A percentile compares a stretch with the other conserved stretches of the same genome.
These are phyloP conservation scores for Corythornis cristatus DNA, from an alignment of 2,113 vertebrate genomes.

Conservation along the genomic window DNA sequence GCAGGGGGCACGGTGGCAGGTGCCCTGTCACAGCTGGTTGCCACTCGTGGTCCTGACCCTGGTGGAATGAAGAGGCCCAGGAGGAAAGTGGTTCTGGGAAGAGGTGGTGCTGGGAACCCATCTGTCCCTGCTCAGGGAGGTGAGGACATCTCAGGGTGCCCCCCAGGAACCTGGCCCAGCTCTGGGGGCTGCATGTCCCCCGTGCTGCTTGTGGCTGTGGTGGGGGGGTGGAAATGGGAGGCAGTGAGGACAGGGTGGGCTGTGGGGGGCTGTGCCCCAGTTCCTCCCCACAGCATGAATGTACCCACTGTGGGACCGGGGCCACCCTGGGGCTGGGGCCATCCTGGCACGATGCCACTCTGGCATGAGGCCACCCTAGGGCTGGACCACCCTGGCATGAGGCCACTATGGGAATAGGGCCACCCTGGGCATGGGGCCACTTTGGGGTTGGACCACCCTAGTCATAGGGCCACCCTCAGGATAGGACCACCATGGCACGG, in stretches of 20 bases:
- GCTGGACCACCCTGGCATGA: background rate
- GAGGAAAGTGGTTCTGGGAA: background rate
- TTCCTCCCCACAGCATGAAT: background rate
- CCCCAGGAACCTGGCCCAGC: background rate
- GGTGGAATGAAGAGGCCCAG: background rate
- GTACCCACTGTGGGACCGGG: background rate
- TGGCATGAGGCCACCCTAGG: background rate
- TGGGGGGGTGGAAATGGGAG: background rate
- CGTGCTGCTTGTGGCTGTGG: background rate
- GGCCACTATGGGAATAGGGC: background rate
- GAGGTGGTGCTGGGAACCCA: rapidly evolving
- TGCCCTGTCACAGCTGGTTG: rapidly evolving
- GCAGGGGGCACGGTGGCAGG: rapidly evolving
- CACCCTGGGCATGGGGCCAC: background rate
- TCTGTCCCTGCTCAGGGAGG: rapidly evolving
- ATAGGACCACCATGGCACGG: background rate
- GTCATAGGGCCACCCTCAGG: background rate
- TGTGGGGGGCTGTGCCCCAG: background rate
- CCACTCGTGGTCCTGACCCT: background rate
- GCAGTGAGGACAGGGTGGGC: background rate
- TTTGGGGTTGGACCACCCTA: background rate
- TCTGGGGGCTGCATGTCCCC: background rate
- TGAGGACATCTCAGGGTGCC: background rate
- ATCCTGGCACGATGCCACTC: background rate
- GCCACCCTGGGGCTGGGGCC: background rate